Evolutionary conservation across 2,888 invertebrate genomes (phyloP), one percentile per base, ranked within the genome.

Genomic region (Amblyjoppa proteus): DNA sequence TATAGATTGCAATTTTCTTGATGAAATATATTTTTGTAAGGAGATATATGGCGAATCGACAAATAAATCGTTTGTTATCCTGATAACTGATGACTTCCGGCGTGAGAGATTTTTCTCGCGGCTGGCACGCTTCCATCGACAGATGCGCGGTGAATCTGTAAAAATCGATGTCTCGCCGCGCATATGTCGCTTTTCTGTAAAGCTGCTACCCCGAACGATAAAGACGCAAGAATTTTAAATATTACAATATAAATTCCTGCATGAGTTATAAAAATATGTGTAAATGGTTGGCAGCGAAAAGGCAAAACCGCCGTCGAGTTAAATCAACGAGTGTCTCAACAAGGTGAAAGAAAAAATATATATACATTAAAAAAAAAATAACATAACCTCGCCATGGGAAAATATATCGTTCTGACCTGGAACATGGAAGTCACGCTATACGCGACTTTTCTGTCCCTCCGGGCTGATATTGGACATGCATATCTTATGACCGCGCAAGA

Each of bases 381-480:
- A 64, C 68, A 66, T 70, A 87, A 84, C 88, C 81, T 70, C 85
- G 89, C 92, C 92, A 93, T 92, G 92, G 89, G 89, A 87, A 92
- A 93, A 92, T 92, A 92, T 93, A 93, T 92, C 90, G 92, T 92
- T 89, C 86, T 92, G 92, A 92, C 93, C 92, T 92, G 92, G 87
- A 92, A 92, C 89, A 89, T 90, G 89, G 88, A 88, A 93, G 93
- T 93, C 93, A 93, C 93, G 93, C 93, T 88, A 92, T 88, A 84
- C 84, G 71, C 79, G 79, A 85, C 28, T 75, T 75, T 83, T 66
- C 20, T 71, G 70, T 70, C 56, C 75, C 78, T 70, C 61, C 20
- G 41, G 41, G 64, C 70, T 85, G 58, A 79, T 89, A 91, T 91
- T 90, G 89, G 90, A 88, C 78, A 82, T 85, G 81, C 85, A 85